Evolutionary conservation across 2,113 vertebrate genomes (phyloP).

Genomic region (Gila orcuttii): DNA sequence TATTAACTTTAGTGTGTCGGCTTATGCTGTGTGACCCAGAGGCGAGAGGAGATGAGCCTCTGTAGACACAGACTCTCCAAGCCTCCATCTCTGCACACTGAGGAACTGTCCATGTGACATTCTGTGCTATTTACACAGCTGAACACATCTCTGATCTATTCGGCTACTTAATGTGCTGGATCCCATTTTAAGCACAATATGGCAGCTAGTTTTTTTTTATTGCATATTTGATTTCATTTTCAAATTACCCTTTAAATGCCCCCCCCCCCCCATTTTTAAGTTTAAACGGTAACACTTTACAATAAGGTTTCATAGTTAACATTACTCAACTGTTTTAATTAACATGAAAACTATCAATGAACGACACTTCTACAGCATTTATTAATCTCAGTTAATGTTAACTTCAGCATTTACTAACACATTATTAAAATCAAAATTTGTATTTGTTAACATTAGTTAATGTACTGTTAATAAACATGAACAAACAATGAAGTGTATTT

Average conservation of each 20-base stretch:
- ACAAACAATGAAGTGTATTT: no score
- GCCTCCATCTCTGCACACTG: slow-evolving; percentile 1
- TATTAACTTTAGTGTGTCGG: slow-evolving; percentile 46
- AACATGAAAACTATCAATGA: no score
- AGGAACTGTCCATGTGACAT: slow-evolving; percentile 1
- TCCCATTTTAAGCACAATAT: neutral
- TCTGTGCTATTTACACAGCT: slow-evolving; percentile 34
- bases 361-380: no score
- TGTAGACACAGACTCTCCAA: neutral
- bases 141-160: slow-evolving; percentile 10
- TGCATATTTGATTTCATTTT: neutral
- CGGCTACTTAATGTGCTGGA: neutral
- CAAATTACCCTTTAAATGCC: neutral
- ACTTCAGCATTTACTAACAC: no score
- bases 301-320: no score
- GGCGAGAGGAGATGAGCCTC: neutral
- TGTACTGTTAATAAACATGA: no score
- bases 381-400: no score
- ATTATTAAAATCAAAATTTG: no score
- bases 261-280: no score
- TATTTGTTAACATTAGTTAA: no score
- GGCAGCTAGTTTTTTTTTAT: neutral
- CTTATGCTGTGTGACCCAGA: slow-evolving; percentile 39
- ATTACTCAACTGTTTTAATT: no score
- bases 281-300: no score